Base-by-base conservation (phyloP, 2,888 invertebrate genomes). In the Creontiades dilutus region DNA sequence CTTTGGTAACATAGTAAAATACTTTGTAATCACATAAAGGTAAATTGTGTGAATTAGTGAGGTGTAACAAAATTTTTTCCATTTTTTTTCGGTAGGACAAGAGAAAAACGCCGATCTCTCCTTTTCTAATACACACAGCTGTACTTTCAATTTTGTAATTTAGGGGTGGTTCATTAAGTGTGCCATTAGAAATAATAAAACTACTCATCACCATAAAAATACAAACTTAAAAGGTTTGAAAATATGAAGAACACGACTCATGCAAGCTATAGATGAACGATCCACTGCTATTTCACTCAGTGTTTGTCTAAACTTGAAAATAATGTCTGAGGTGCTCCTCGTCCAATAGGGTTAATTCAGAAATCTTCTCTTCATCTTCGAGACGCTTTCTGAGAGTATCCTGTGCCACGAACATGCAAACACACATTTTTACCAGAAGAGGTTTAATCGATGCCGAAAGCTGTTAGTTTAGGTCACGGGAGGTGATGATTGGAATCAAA, bases 361-460 rank as follows among this genome's bases (percentile, higher is more conserved):
- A 86, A 19, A 90, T 55, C 16, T 90, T 80, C 37, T 90, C 90
- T 75, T 90, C 90, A 48, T 46, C 82, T 47, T 86, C 80, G 37
- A 90, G 78, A 23, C 82, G 90, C 16, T 90, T 86, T 61, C 78
- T 90, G 37, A 90, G 90, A 27, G 46, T 37, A 78, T 86, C 90
- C 90, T 90, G 90, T 86, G 55, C 80, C 88, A 78, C 13, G 52
- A 88, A 88, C 48, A 88, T 88, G 88, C 88, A 88, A 88, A 86
- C 46, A 85, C 52, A 82, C n/a, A 37, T 19, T 46, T 78, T 76
- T 27, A 9, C 23, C 16, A n/a, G 57, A n/a, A 14, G 57, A n/a
- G 57, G 23, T 0, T 4, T 4, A 68, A 23, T 68, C 37, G 2
- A 37, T 37, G 37, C 37, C 37, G 2, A 37, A 37, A 37, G 37